Base-by-base conservation (phyloP, 2,888 invertebrate genomes). In the Trachelus iudaicus region DNA sequence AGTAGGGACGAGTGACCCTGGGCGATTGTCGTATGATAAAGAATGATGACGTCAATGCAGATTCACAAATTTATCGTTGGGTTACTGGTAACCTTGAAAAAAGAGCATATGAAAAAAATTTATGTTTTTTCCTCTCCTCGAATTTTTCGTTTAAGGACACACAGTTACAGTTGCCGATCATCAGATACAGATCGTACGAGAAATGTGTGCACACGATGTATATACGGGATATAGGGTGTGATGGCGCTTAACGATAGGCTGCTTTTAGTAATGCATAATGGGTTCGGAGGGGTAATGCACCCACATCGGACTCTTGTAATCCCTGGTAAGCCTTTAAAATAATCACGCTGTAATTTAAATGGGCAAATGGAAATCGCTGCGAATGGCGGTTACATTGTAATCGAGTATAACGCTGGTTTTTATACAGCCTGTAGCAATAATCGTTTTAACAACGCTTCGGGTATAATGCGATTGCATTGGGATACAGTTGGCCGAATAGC, bases 401-500 rank as follows among this genome's bases (percentile, higher is more conserved):
- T 90, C 89, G 87, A 88, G 86, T 89, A 88, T 88, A 89, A 89
- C 88, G 87, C 80, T 79, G 84, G 85, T 83, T 87, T 89, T 88
- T 89, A 86, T 85, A 82, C 87, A 81, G 80, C 83, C 81, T 85
- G 86, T 84, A 80, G 83, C 89, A 87, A 86, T 90, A 90, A 91
- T 91, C 91, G 91, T 90, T 90, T 90, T 89, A 91, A 86, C 89
- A 86, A 87, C 88, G 90, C 89, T 85, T 86, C 87, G 91, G 85
- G 88, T 90, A 88, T 91, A 91, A 91, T 91, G 88, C 90, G 89
- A 91, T 91, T 88, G 87, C 86, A 87, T 90, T 83, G 86, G 87
- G 84, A 87, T 86, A 88, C 89, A 89, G 89, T 84, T 87, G 87
- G 87, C 81, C 89, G 88, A 81, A 82, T 86, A 31, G 71, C 37